Percentiles rank a stretch among this genome's conserved stretches.
Conservation (phyloP, 2,797 vertebrate species). For the Alca torda region DNA sequence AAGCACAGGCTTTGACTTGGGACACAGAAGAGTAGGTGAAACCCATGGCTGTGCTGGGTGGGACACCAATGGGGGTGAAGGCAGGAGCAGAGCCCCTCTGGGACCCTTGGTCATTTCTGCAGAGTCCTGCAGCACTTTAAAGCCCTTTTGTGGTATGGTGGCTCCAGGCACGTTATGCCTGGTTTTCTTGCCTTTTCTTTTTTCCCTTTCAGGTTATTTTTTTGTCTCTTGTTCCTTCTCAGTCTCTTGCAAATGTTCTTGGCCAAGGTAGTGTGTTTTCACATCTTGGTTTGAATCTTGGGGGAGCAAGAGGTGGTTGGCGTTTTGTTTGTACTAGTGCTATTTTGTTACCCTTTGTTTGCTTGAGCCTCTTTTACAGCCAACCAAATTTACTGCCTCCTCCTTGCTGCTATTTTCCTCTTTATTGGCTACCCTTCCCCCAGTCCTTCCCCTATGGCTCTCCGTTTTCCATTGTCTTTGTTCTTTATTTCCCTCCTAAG, state of each 20-base stretch:
- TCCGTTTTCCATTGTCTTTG: constrained; percentile 54
- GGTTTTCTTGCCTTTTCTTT: background rate
- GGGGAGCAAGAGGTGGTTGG: background rate
- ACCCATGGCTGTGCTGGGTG: rapidly evolving
- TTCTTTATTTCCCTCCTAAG: constrained; percentile 54
- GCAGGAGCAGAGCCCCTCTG: background rate
- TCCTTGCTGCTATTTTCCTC: constrained; percentile 35
- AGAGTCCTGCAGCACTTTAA: background rate
- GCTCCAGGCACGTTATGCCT: background rate
- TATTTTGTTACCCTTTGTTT: constrained; percentile 12
- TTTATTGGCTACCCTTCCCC: constrained; percentile 33
- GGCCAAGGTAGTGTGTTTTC: background rate
- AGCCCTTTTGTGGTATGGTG: background rate
- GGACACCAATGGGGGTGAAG: rapidly evolving
- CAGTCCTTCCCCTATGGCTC: background rate
- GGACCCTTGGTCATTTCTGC: background rate
- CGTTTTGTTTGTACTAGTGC: constrained; percentile 1
- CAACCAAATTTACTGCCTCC: constrained; percentile 20
- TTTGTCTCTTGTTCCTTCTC: background rate
- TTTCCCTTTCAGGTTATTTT: background rate
- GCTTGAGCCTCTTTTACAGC: constrained; percentile 4
- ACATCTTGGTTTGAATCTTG: background rate
- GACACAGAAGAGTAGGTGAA: background rate
- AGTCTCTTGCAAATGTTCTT: background rate
- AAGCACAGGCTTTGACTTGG: background rate